Base-by-base conservation (phyloP, 2,113 vertebrate species). In the Euleptes europaea region DNA sequence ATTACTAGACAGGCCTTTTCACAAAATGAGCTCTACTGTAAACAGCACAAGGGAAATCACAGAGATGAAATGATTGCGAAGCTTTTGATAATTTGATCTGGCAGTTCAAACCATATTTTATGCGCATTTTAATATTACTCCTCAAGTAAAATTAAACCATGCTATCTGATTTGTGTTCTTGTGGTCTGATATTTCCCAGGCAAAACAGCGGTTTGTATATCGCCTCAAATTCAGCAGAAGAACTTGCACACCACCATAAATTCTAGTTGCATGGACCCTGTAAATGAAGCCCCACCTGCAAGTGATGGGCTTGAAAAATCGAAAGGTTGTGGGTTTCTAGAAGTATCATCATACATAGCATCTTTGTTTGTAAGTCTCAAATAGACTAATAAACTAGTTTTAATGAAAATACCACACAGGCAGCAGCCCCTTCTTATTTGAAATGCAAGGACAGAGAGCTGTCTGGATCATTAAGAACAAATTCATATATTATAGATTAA, bases 1-100 rank as follows among this genome's bases (percentile, higher is more conserved):
- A 83, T 86, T 40, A 83, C 77, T 83, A 65, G 75, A 87, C 82
- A 78, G 84, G 35, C 33, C 44, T 84, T 87, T 89, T 51, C 40
- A 72, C 42, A 70, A 65, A 77, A 89, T 74, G 49, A 47, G 38
- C 38, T 83, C 23, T 40, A 33, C 33, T 77, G 35, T 84, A 81
- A 88, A 84, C 51, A 77, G 72, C 44, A 76, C 33, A 35, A 60
- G 49, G 79, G 78, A 85, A 78, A 88, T 85, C 66, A 78, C 26
- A 35, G 12, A 65, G 79, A 78, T 83, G 66, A 88, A 73, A 77
- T 63, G 67, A 54, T 82, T 13, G 31, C 51, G 72, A 40, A 84
- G 9, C 14, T 13, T 78, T 26, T 35, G 76, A 40, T 71, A 65
- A 84, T 84, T 65, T 63, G 42, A 84, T 84, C 71, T 81, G 73